phyloP scores from a whole-genome alignment of 2,797 vertebrate species.

The Sciurus vulgaris region DNA sequence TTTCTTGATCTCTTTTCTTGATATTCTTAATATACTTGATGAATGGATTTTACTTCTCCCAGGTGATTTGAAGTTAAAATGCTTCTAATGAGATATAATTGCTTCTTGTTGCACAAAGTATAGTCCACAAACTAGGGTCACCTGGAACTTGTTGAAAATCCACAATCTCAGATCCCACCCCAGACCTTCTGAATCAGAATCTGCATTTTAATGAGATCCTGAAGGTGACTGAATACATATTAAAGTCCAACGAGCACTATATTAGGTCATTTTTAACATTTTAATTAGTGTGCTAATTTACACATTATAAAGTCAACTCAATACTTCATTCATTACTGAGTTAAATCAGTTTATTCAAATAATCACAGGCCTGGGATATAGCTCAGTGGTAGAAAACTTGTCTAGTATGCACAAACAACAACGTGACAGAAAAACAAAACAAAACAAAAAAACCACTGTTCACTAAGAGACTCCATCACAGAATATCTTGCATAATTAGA shows the following conservation, averaged over 20 bases:
- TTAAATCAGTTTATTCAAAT: constrained; percentile 45
- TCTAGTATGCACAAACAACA: not conserved
- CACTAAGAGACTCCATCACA: not conserved
- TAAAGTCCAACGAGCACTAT: not conserved
- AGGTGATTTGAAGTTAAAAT: constrained; percentile 33
- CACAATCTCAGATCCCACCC: not conserved
- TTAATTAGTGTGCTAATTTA: constrained; percentile 33
- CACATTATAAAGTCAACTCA: not conserved
- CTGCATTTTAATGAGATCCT: constrained; percentile 1
- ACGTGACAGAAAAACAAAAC: too few relatives aligned
- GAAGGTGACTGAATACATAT: not conserved
- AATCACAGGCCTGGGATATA: not conserved
- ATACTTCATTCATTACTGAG: not conserved
- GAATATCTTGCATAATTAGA: constrained; percentile 36
- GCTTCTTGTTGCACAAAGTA: not conserved
- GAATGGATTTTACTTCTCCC: constrained; percentile 41
- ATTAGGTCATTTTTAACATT: constrained; percentile 40
- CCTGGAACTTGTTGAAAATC: not conserved
- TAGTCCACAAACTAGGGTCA: not conserved
- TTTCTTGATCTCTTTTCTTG: constrained; percentile 22
- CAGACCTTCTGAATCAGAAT: not conserved
- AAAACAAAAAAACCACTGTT: not conserved
- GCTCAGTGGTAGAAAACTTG: not conserved
- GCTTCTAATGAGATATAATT: not conserved
- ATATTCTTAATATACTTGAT: not conserved